Base-by-base conservation (phyloP, 92 coral and sea anemone species). In the Umimayanthus kanabou region DNA sequence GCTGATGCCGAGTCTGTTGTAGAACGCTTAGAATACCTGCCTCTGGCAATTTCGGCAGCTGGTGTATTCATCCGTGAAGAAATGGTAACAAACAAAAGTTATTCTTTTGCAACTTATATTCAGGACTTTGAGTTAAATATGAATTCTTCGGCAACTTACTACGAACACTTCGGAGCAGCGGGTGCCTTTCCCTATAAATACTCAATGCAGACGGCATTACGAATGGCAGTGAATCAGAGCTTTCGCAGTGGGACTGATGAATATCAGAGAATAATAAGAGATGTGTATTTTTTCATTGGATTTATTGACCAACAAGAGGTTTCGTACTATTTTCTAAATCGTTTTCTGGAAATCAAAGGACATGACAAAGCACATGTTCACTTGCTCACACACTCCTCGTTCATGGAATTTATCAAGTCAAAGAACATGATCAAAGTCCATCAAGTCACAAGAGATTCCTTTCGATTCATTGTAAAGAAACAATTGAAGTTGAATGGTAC, bases 1-100 rank as follows among this genome's bases (percentile, higher is more conserved):
- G 37, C 8, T 28, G 2, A 71, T 71, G 76, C 76, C 3, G 22
- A 47, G 53, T 11, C 53, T 47, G 2, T 47, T 47, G 53, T 47
- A 10, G 53, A 8, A 8, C 10, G 9, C 1, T 47, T 47, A 47
- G 53, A 47, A 47, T 47, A 47, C 53, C 6, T 47, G 53, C 53
- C 53, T 6, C 14, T 47, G 53, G 53, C 53, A 47, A 47, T 47
- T 47, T 47, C 6, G 53, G 53, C 53, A 10, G 53, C 76, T 29
- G 76, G 76, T 29, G 76, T 72, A 9, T 72, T 72, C 42, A 72
- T 72, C 42, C 42, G 23, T 72, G 76, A 72, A 72, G 76, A 72
- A 25, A 72, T 72, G 7, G 18, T 11, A 11, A 11, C 37, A 72
- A 72, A 72, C 23, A 28, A 28, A 25, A 29, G 39, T 29, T 72